Percentiles rank a stretch among this genome's conserved stretches.
phyloP scores from a whole-genome alignment of 2,113 vertebrate species.

The Muscicapa adusta region DNA sequence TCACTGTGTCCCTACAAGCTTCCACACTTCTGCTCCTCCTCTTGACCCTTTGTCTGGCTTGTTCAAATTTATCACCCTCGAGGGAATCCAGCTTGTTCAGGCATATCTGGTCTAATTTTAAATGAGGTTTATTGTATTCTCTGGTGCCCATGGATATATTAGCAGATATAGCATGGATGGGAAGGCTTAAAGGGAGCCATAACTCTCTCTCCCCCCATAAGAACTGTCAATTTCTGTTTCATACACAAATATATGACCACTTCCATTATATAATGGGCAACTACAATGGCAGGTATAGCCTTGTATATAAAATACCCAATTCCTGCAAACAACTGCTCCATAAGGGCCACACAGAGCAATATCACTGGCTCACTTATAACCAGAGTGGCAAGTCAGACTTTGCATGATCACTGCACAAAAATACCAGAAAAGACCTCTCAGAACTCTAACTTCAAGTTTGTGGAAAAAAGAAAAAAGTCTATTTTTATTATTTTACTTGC shows the following conservation, averaged over 20 bases:
- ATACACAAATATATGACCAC: accelerated
- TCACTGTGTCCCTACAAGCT: neutral
- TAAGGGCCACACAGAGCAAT: neutral
- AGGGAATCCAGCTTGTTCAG: neutral
- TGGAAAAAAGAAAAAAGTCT: neutral
- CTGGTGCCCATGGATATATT: neutral
- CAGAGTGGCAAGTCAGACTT: neutral
- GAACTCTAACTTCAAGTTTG: neutral
- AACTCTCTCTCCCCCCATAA: neutral
- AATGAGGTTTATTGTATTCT: neutral
- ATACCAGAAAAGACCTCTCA: neutral
- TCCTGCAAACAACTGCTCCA: neutral
- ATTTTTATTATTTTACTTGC: neutral
- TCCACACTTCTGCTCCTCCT: neutral
- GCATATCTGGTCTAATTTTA: neutral
- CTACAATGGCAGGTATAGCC: neutral
- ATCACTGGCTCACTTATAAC: neutral
- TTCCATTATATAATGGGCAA: neutral
- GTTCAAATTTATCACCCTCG: neutral
- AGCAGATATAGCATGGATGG: neutral
- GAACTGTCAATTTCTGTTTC: neutral
- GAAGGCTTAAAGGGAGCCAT: neutral
- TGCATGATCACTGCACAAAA: neutral
- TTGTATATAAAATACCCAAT: neutral
- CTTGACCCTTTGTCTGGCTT: neutral